These are phyloP conservation scores for Argyra leucocephala DNA, from an alignment of 2,888 invertebrate species.

Conservation along the genomic window DNA sequence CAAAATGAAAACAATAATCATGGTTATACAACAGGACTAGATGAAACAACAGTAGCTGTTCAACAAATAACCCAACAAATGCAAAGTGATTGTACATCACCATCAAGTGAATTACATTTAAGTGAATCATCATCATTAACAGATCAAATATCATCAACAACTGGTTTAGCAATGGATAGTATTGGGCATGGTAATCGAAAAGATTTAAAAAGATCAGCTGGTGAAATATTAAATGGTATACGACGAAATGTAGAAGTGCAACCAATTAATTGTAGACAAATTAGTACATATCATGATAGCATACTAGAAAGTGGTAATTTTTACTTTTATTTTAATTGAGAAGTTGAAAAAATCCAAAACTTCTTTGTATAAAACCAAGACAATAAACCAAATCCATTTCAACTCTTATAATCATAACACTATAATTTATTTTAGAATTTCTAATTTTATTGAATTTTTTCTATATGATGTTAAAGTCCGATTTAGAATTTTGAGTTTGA, in stretches of 20 bases:
- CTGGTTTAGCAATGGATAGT: slow-evolving; percentile 31
- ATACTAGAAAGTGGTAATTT: slow-evolving; percentile 39
- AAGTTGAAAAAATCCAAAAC: no score
- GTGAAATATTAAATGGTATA: slow-evolving; percentile 51
- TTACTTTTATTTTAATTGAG: neutral
- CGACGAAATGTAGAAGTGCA: slow-evolving; percentile 53
- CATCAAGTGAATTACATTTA: slow-evolving; percentile 16
- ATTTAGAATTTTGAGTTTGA: no score
- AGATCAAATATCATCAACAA: slow-evolving; percentile 16
- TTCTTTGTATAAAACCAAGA: no score
- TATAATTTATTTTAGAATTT: no score
- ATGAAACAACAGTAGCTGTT: slow-evolving; percentile 41
- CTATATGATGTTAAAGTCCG: no score
- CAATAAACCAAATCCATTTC: no score
- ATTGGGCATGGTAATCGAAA: slow-evolving; percentile 38
- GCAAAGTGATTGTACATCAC: slow-evolving; percentile 23
- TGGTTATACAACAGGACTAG: slow-evolving; percentile 30
- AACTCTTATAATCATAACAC: no score
- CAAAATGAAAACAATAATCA: slow-evolving; percentile 18
- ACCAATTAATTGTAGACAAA: slow-evolving; percentile 42
- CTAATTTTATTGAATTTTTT: no score
- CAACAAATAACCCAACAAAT: slow-evolving; percentile 38
- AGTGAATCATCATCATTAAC: slow-evolving; percentile 11
- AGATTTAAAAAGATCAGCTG: slow-evolving; percentile 49
- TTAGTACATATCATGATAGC: slow-evolving; percentile 40